Evolutionary conservation across 2,888 invertebrate species (phyloP), one percentile per base, ranked within the genome.

Genomic region (Leucophenga maculata): DNA sequence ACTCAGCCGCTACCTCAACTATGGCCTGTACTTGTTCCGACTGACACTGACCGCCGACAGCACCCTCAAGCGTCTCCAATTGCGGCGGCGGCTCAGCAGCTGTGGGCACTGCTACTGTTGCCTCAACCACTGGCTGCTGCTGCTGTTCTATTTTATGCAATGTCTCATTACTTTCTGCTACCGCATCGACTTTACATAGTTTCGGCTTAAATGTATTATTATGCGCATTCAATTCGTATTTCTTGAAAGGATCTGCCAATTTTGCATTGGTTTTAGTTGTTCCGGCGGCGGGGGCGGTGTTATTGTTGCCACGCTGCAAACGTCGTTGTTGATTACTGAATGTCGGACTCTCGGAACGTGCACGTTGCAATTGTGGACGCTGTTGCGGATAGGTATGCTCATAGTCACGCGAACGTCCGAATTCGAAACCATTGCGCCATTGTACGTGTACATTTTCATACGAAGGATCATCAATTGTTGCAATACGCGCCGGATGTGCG

Each of bases 391-490:
- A 77, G 62, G 74, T 72, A 48, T 71, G 72, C 65, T 84, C 82
- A 71, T 82, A 80, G 62, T 88, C 88, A 4, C 88, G 79, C 0
- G 88, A 88, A 16, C 88, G 80, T 14, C 88, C 88, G 71, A 88
- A 88, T 69, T 88, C 88, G 44, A 88, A 88, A 44, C 88, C 88
- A 75, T 88, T 88, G 60, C 88, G 87, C 86, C 88, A 88, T 70
- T 88, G 88, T 1, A 88, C 88, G 69, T 87, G 88, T 1, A 88
- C 87, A 76, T 88, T 88, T 74, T 88, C 88, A 69, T 88, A 88
- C 14, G 88, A 88, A 2, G 86, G 88, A 79, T 88, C 88, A 68
- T 88, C 88, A 55, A 84, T 80, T 2, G 86, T 50, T 20, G 50
- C 48, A 31, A 57, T 20, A 13, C 50, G 50, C 50, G 44, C 44